Percentiles rank a stretch among this genome's conserved stretches.
phyloP scores from a whole-genome alignment of 2,888 invertebrate species.

The Punctoribates punctum region DNA sequence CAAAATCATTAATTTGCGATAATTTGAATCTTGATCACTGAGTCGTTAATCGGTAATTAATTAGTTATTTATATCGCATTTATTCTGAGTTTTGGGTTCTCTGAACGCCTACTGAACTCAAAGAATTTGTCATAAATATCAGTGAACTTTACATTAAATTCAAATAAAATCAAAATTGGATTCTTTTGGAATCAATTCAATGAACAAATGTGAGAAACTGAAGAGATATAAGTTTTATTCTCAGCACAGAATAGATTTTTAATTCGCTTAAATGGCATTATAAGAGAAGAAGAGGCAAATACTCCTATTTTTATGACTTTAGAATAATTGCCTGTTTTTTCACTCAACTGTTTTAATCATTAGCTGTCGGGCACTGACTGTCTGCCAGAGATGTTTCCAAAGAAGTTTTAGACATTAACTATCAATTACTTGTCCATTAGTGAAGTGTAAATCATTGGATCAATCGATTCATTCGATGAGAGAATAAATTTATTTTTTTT shows the following conservation, averaged over 20 bases:
- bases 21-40: too few species aligned
- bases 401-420: neutral
- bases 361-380: neutral
- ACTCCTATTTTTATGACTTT: neutral
- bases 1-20: too few species aligned
- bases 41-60: too few species aligned
- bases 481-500: neutral
- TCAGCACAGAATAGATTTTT: neutral
- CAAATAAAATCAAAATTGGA: too few species aligned
- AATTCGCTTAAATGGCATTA: neutral
- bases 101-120: too few species aligned
- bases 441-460: neutral
- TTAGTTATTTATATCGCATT: too few species aligned
- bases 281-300: neutral
- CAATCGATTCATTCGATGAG: neutral
- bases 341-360: neutral
- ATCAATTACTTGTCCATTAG: neutral
- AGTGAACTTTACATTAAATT: too few species aligned
- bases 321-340: neutral
- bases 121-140: too few species aligned
- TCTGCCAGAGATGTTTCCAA: neutral
- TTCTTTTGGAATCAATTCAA: too few species aligned
- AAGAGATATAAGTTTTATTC: too few species aligned
- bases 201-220: too few species aligned
- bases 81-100: too few species aligned